phyloP scores from a whole-genome alignment of 1,140 invertebrate genomes.

The Euwallacea fornicatus region DNA sequence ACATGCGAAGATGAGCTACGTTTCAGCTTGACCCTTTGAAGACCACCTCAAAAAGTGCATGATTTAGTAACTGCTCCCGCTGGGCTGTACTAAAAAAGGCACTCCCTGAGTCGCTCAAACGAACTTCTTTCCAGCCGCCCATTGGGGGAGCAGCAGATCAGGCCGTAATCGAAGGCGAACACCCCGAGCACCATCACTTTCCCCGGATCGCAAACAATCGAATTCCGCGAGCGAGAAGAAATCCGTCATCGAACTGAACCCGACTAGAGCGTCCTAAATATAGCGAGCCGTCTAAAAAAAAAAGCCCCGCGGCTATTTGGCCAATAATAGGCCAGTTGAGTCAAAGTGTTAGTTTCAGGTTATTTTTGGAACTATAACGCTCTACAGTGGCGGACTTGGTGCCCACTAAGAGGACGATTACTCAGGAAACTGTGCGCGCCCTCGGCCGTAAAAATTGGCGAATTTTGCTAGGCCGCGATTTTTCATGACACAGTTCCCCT shows the following conservation, averaged over 20 bases:
- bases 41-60: too few relatives aligned
- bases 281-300: slow-evolving; percentile 22
- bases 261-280: slow-evolving; percentile 27
- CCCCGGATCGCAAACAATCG: neutral
- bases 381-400: neutral
- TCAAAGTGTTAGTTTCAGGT: slow-evolving; percentile 17
- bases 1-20: too few relatives aligned
- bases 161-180: neutral
- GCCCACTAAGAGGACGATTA: too few relatives aligned
- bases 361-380: slow-evolving; percentile 29
- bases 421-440: too few relatives aligned
- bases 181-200: slow-evolving; percentile 13
- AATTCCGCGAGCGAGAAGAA: slow-evolving; percentile 20
- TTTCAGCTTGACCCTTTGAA: too few relatives aligned
- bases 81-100: neutral
- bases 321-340: slow-evolving; percentile 5
- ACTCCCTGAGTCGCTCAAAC: neutral
- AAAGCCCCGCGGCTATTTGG: slow-evolving; percentile 25
- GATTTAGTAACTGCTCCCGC: too few relatives aligned
- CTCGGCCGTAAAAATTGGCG: too few relatives aligned
- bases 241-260: slow-evolving; percentile 26
- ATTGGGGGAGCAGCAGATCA: slow-evolving; percentile 42
- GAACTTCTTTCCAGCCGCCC: slow-evolving; percentile 40
- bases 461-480: too few relatives aligned
- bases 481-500: too few relatives aligned